Evolutionary conservation across 2,888 invertebrate genomes (phyloP), one percentile per base, ranked within the genome.

Genomic region (Epinotia ramella): DNA sequence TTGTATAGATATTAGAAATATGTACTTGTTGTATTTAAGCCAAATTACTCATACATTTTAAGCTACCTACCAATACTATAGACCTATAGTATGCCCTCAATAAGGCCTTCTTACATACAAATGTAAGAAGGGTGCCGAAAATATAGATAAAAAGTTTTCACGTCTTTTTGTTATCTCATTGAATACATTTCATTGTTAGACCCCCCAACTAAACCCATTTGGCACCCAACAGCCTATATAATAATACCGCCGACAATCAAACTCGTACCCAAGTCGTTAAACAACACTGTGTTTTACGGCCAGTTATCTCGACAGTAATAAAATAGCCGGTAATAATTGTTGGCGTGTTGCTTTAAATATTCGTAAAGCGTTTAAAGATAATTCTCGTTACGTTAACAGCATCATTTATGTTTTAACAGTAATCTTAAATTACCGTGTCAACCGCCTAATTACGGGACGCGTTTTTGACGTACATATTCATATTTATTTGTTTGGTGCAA

Each of bases 281-380:
- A 33, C 62, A 62, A 33, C 24, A 62, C 28, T 62, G 28, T 62
- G 28, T 33, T 33, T 66, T 66, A 67, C 40, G 40, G 56, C 56
- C 67, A 33, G 56, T 56, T 40, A 67, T 67, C 53, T 57, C 67
- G 33, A n/a, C 53, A n/a, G 20, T 20, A 33, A 57, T 67, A 67
- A 67, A 57, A 18, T 57, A 40, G 57, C 13, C 33, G 13, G 67
- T 40, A 33, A 67, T 66, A 20, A 57, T 57, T 56, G 57, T 62
- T 62, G 33, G n/a, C 33, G 33, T n/a, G n/a, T n/a, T 40, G 40
- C 40, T 13, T 67, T 40, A 65, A 67, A 57, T 40, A 67, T 56
- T 67, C 18, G 40, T 56, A 40, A 40, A 57, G 56, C 56, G 67
- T 67, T 67, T 67, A 67, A 13, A 56, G 40, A 57, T 56, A 18